These are phyloP conservation scores for Pungitius pungitius DNA, from an alignment of 2,113 vertebrate species.

Conservation along the genomic window DNA sequence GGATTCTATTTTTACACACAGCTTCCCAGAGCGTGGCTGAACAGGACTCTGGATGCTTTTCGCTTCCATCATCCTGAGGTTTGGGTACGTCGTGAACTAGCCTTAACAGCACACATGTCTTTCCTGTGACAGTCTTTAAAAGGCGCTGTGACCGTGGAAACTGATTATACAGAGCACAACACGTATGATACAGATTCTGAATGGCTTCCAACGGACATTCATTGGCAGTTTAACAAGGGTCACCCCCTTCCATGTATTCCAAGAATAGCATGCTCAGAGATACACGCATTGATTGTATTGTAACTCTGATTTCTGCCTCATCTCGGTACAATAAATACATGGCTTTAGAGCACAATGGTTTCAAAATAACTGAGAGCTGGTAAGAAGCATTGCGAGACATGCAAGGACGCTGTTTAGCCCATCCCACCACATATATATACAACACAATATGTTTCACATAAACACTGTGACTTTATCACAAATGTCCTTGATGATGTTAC, in stretches of 20 bases:
- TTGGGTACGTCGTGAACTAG: conserved; percentile 37
- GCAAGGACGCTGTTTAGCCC: not conserved
- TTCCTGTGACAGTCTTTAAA: conserved; percentile 10
- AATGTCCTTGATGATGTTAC: not conserved
- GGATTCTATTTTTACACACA: conserved; percentile 62
- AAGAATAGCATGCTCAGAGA: conserved; percentile 31
- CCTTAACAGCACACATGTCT: conserved; percentile 35
- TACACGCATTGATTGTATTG: not conserved
- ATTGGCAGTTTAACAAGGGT: conserved; percentile 7
- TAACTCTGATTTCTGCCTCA: not conserved
- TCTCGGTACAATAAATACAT: not conserved
- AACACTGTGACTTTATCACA: not conserved
- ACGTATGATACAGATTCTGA: conserved; percentile 11
- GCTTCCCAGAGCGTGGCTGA: conserved; percentile 41
- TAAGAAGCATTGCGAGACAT: too few relatives aligned
- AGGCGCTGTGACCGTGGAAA: conserved; percentile 5
- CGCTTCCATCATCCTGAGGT: conserved; percentile 31
- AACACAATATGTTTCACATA: not conserved
- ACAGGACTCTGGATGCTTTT: conserved; percentile 42
- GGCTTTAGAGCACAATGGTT: not conserved
- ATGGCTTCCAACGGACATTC: conserved; percentile 3
- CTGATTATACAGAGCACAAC: conserved; percentile 5
- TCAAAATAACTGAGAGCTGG: not conserved
- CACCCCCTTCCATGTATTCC: not conserved
- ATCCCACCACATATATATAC: not conserved